Evolutionary conservation across 2,113 vertebrate genomes (phyloP).

Genomic region (Furnarius figulus): DNA sequence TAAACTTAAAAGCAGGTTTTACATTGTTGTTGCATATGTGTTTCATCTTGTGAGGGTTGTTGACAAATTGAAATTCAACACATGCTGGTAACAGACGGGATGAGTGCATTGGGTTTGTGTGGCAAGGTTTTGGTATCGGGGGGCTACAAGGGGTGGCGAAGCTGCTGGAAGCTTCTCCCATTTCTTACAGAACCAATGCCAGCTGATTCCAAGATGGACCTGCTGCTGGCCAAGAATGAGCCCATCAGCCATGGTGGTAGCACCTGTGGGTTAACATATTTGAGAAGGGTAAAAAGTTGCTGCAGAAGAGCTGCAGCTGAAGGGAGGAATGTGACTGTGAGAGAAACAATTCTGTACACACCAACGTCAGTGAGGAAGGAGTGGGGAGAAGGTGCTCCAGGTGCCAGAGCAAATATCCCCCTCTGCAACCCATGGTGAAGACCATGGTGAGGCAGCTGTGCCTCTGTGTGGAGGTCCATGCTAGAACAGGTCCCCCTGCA

Average conservation of each 20-base stretch:
- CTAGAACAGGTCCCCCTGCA: neutral
- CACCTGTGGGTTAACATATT: fast-evolving
- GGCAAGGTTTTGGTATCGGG: neutral
- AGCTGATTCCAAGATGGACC: fast-evolving
- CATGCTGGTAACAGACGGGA: neutral
- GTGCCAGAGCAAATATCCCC: neutral
- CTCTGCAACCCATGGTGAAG: neutral
- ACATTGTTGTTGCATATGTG: neutral
- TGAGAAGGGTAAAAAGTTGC: neutral
- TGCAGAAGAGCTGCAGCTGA: neutral
- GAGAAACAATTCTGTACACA: neutral
- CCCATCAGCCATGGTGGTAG: neutral
- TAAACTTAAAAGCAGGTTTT: neutral
- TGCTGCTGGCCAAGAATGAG: fast-evolving
- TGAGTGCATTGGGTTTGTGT: neutral
- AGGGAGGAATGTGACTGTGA: neutral
- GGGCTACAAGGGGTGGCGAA: neutral
- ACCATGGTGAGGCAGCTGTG: neutral
- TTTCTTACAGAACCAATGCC: neutral
- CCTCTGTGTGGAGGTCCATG: neutral
- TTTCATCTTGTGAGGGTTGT: neutral
- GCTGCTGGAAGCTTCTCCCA: neutral
- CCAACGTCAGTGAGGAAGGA: neutral
- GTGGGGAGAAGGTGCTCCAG: fast-evolving
- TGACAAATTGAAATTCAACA: neutral